phyloP scores from a whole-genome alignment of 2,888 invertebrate species.

The Orchesellides sinensis region DNA sequence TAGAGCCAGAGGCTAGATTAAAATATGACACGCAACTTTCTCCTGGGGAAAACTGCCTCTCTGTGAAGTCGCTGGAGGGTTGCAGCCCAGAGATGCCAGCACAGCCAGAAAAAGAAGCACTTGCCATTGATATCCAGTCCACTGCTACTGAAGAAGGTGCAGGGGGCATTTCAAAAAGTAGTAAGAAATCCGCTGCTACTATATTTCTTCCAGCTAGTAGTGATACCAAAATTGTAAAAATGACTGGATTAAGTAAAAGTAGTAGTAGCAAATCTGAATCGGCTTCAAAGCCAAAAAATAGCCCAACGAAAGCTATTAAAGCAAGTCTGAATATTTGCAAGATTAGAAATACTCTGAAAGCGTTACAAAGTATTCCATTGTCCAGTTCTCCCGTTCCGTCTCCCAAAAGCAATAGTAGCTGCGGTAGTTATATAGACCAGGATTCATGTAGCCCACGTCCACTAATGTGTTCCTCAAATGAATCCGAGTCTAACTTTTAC shows the following conservation, averaged over 20 bases:
- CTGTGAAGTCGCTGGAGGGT: too few relatives aligned
- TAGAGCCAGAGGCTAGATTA: slow-evolving; percentile 1
- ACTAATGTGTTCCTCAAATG: slow-evolving; percentile 53
- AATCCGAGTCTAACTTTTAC: slow-evolving; percentile 48
- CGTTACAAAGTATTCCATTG: slow-evolving; percentile 62
- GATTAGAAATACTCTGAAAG: slow-evolving; percentile 58
- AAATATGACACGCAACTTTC: slow-evolving; percentile 51
- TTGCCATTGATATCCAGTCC: neutral
- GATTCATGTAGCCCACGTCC: slow-evolving; percentile 60
- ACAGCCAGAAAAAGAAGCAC: too few relatives aligned
- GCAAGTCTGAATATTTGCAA: slow-evolving; percentile 64
- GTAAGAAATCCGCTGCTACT: slow-evolving; percentile 27
- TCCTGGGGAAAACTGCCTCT: slow-evolving; percentile 26
- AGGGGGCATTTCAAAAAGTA: neutral
- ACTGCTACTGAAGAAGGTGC: neutral
- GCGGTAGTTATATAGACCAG: slow-evolving; percentile 51
- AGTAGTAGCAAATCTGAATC: neutral
- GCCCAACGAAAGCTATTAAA: too few relatives aligned
- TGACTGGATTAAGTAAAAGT: too few relatives aligned
- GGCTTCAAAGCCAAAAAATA: slow-evolving; percentile 13
- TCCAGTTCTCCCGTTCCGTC: slow-evolving; percentile 61
- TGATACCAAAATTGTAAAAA: too few relatives aligned
- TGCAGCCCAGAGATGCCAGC: too few relatives aligned
- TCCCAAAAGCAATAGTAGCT: slow-evolving; percentile 49
- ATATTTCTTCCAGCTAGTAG: slow-evolving; percentile 44